These are phyloP conservation scores for Galendromus occidentalis DNA, from an alignment of 1,140 invertebrate genomes.

Conservation along the genomic window DNA sequence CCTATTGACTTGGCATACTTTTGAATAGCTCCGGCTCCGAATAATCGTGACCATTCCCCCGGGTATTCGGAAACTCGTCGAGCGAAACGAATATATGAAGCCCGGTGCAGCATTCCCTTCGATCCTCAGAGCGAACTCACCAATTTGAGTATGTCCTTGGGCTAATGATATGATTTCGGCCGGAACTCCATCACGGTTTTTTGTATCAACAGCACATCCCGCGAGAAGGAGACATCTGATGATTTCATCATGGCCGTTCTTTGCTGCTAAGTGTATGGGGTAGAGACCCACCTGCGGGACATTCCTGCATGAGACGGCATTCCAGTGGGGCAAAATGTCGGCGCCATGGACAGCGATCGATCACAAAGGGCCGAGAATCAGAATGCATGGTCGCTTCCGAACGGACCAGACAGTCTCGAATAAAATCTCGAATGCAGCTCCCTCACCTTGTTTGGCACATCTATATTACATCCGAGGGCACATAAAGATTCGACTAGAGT, in stretches of 20 bases:
- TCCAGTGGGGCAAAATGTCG: too few species aligned
- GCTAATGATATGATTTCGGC: conserved; percentile 61
- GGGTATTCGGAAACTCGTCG: too few species aligned
- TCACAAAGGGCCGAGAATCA: background rate
- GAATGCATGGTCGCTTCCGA: too few species aligned
- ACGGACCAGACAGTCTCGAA: too few species aligned
- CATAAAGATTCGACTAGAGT: conserved; percentile 49
- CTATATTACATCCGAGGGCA: conserved; percentile 48
- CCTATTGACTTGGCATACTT: too few species aligned
- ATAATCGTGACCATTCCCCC: too few species aligned
- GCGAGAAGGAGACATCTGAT: conserved; percentile 51
- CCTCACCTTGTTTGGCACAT: conserved; percentile 39
- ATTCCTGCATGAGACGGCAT: too few species aligned
- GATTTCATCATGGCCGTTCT: conserved; percentile 49
- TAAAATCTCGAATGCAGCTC: background rate
- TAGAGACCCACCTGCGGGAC: conserved; percentile 36
- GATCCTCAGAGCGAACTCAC: too few species aligned
- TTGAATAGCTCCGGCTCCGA: too few species aligned
- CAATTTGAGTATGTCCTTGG: conserved; percentile 50
- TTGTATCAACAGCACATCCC: conserved; percentile 44
- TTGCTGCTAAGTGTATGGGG: conserved; percentile 51
- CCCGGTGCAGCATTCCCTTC: too few species aligned
- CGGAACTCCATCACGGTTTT: conserved; percentile 48
- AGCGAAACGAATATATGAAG: too few species aligned
- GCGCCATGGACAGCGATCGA: background rate